Base-by-base conservation (phyloP, 1,140 invertebrate species). In the Lepidurus couesii region DNA sequence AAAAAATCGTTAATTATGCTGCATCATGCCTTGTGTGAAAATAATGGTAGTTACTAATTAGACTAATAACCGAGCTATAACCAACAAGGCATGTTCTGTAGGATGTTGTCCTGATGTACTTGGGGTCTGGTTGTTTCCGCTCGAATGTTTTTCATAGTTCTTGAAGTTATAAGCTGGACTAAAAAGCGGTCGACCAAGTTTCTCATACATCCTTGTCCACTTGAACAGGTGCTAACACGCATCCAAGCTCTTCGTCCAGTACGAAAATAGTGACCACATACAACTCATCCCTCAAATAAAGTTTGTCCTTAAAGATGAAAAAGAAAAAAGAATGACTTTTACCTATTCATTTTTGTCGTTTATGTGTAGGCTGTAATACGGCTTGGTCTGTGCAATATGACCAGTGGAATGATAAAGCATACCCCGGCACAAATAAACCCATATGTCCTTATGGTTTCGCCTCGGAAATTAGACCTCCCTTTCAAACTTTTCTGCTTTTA, bases 51-150 rank as follows among this genome's bases (percentile, higher is more conserved):
- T 21, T 65, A n/a, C 21, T 65, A 65, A 65, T 65, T 65, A 65
- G 3, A n/a, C 53, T 13, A 13, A 21, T 16, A 13, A 16, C 16
- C 9, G 5, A n/a, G 24, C 7, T 65, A 65, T 65, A 76, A 65
- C 53, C 53, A 65, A 21, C n/a, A 21, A 65, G 21, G 21, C 21
- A n/a, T 16, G 76, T 47, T n/a, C 10, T 45, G 7, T 75, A 42
- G 34, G 74, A 44, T 44, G 16, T 44, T 44, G 74, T 42, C 74
- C 45, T 47, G n/a, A n/a, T n/a, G 9, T 44, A 47, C 75, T 75
- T 47, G 42, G 74, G 75, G 42, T 10, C 21, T 47, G 75, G 75
- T 47, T 9, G 53, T 65, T 65, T 65, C 53, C 53, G 53, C 53
- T 65, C 53, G 53, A n/a, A 11, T 16, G 53, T n/a, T 65, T 65